phyloP scores from a whole-genome alignment of 1,140 invertebrate species.

The Dreissena polymorpha region DNA sequence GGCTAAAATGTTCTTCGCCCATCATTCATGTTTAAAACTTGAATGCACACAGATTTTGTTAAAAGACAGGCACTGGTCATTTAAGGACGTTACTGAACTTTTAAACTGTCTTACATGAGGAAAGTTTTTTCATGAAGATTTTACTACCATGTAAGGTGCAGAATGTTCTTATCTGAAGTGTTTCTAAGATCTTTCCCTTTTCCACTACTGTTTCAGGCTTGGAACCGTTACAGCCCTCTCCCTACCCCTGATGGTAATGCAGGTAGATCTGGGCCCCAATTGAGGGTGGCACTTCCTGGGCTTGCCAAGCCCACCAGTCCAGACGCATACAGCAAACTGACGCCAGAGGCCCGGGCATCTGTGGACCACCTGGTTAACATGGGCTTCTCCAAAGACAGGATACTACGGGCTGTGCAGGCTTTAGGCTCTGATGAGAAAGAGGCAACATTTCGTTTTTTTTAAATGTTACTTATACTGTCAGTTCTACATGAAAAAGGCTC shows the following conservation, averaged over 20 bases:
- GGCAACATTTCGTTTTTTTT: conserved; percentile 80
- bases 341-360: conserved; percentile 83
- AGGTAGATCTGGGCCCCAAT: conserved; percentile 6
- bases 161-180: no score
- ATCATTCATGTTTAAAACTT: no score
- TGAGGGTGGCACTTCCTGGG: neutral
- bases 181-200: no score
- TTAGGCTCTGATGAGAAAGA: conserved; percentile 92
- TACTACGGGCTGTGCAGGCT: conserved; percentile 86
- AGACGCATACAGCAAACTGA: conserved; percentile 82
- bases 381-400: conserved; percentile 91
- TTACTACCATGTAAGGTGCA: no score
- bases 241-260: conserved; percentile 48
- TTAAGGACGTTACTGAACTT: no score
- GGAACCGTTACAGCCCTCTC: conserved; percentile 64
- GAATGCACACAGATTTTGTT: no score
- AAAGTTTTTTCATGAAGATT: no score
- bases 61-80: no score
- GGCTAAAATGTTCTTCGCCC: no score
- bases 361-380: conserved; percentile 88
- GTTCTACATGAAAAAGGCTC: no score
- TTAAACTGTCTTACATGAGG: no score
- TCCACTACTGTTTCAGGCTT: conserved; percentile 49
- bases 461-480: no score
- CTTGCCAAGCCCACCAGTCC: neutral